phyloP scores from a whole-genome alignment of 2,797 vertebrate genomes.

The Synaphobranchus kaupii region DNA sequence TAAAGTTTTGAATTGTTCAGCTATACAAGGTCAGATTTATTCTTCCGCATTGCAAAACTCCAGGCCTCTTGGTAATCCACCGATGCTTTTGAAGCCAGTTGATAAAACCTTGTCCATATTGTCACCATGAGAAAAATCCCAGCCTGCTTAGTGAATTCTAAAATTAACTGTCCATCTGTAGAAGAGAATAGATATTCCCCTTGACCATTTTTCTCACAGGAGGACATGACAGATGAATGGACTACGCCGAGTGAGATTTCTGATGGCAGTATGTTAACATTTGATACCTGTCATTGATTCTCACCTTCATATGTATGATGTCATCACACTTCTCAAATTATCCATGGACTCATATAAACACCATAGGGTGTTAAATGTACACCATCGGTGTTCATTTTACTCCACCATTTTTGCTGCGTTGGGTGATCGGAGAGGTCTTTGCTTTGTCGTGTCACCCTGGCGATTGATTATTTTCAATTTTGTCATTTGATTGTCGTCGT shows the following conservation, averaged over 20 bases:
- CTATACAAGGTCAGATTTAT: not conserved
- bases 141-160: not conserved
- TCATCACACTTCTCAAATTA: not conserved
- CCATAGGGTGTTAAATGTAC: no score
- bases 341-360: no score
- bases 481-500: not conserved
- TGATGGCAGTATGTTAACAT: not conserved
- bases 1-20: not conserved
- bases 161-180: not conserved
- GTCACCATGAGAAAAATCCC: not conserved
- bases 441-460: not conserved
- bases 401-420: no score
- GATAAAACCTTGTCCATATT: not conserved
- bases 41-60: not conserved
- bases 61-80: not conserved
- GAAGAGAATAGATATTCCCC: not conserved
- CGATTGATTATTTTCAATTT: not conserved
- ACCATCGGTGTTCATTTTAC: no score
- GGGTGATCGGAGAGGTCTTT: not conserved
- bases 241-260: not conserved
- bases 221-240: not conserved
- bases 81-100: not conserved
- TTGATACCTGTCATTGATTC: not conserved
- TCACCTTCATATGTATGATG: not conserved
- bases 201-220: not conserved